Evolutionary conservation across 1,140 invertebrate genomes (phyloP).

Genomic region (Euura lappo): DNA sequence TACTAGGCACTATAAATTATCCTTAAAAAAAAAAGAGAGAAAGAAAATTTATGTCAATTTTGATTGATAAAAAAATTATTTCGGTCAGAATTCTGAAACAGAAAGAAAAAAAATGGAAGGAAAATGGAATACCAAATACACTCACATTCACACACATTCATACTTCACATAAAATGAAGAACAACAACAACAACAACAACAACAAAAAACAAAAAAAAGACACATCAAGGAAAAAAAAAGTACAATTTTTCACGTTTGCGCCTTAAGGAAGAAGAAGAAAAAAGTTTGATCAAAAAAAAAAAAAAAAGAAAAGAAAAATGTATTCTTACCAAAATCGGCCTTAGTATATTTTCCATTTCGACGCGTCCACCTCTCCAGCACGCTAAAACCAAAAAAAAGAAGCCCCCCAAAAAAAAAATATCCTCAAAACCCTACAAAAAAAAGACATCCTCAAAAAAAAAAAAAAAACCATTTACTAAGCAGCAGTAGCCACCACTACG

Average conservation of each 20-base stretch:
- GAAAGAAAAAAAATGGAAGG: conserved; percentile 11
- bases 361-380: conserved; percentile 24
- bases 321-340: conserved; percentile 59
- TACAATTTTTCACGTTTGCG: conserved; percentile 60
- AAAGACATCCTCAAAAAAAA: not conserved
- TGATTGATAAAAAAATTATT: too few relatives aligned
- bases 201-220: conserved; percentile 54
- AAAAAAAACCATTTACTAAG: too few relatives aligned
- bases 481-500: too few relatives aligned
- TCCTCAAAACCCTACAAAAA: not conserved
- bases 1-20: too few relatives aligned
- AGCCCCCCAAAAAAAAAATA: not conserved
- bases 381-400: conserved; percentile 6
- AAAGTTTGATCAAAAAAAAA: too few relatives aligned
- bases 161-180: conserved; percentile 2
- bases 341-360: conserved; percentile 56
- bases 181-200: conserved; percentile 6
- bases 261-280: too few relatives aligned
- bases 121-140: too few relatives aligned
- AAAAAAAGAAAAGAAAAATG: conserved; percentile 57
- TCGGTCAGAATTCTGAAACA: too few relatives aligned
- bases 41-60: not conserved
- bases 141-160: too few relatives aligned
- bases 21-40: conserved; percentile 9
- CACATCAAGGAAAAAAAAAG: conserved; percentile 56